Percentiles rank a stretch among this genome's conserved stretches.
Evolutionary conservation across 2,113 vertebrate genomes (phyloP).

Genomic region (Paramisgurnus dabryanus): DNA sequence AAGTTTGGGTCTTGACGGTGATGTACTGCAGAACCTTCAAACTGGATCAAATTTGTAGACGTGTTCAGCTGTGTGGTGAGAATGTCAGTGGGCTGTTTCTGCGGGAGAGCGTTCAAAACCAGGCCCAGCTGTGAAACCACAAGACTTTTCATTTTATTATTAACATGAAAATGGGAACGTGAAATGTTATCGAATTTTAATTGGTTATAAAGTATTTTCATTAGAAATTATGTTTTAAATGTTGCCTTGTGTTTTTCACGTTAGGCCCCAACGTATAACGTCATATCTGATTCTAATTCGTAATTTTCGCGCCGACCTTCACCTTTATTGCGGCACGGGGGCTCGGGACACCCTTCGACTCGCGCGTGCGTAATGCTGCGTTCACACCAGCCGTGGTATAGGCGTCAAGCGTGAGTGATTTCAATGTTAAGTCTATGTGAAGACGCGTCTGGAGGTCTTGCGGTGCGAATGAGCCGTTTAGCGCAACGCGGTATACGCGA

Average conservation of each 20-base stretch:
- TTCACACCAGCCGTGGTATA: too few relatives aligned
- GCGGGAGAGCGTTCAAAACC: conserved; percentile 22
- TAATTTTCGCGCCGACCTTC: too few relatives aligned
- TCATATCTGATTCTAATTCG: background rate
- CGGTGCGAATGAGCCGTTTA: too few relatives aligned
- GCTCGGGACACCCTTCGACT: too few relatives aligned
- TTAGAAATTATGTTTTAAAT: background rate
- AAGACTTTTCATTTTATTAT: background rate
- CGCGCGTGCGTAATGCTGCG: too few relatives aligned
- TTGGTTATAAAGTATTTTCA: too few relatives aligned
- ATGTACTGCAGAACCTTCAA: conserved; percentile 81
- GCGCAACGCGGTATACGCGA: too few relatives aligned
- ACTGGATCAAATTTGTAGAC: conserved; percentile 67
- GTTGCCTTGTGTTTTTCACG: background rate
- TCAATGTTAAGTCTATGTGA: too few relatives aligned
- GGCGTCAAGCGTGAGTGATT: too few relatives aligned
- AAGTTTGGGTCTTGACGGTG: conserved; percentile 83
- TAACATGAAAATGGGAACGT: background rate
- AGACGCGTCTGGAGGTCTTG: too few relatives aligned
- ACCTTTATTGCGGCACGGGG: too few relatives aligned
- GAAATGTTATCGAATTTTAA: too few relatives aligned
- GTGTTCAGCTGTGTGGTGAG: conserved; percentile 65
- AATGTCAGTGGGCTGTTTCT: conserved; percentile 33
- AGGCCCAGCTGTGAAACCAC: conserved; percentile 31
- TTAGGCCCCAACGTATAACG: background rate